Base-by-base conservation (phyloP, 2,888 invertebrate genomes). In the Vannuccia rotundouncinata region DNA sequence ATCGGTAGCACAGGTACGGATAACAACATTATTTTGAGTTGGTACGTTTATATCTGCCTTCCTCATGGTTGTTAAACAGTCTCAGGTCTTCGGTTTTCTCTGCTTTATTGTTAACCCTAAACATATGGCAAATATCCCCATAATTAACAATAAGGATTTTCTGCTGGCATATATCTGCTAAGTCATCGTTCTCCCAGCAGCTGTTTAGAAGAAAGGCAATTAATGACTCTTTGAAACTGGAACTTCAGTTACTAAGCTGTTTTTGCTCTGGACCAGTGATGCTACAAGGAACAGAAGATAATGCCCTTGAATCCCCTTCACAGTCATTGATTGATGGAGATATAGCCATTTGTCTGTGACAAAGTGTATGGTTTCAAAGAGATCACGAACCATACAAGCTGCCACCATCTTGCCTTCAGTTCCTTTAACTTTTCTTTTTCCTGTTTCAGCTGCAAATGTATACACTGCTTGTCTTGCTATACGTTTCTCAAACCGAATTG, bases 331-430 rank as follows among this genome's bases (percentile, higher is more conserved):
- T n/a, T 66, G 66, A 66, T 66, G 66, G 25, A 66, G 66, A 66
- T n/a, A n/a, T 27, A 66, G 66, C 66, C 66, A 66, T 66, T 66
- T 66, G 66, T 66, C 66, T 66, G 66, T 66, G 66, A 66, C 66
- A 66, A 66, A 66, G 66, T 66, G 66, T 66, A 66, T 66, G 66
- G 66, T 66, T 66, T 27, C 66, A 66, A 66, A 66, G 10, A 66
- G 25, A 66, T 66, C 66, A 66, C 66, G 22, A 66, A 66, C 22
- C 66, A 66, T 66, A 22, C 45, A 45, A 45, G 45, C 17, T 45
- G 45, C 10, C 66, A 66, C 66, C 66, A 66, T 27, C 25, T 66
- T 66, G 25, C 66, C 10, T 66, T 66, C 66, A 66, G 66, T 27
- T 22, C 10, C 66, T 66, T 66, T 66, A 66, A 66, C 66, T 5